Conservation (phyloP, 2,113 vertebrate genomes). For the Callorhinus ursinus region DNA sequence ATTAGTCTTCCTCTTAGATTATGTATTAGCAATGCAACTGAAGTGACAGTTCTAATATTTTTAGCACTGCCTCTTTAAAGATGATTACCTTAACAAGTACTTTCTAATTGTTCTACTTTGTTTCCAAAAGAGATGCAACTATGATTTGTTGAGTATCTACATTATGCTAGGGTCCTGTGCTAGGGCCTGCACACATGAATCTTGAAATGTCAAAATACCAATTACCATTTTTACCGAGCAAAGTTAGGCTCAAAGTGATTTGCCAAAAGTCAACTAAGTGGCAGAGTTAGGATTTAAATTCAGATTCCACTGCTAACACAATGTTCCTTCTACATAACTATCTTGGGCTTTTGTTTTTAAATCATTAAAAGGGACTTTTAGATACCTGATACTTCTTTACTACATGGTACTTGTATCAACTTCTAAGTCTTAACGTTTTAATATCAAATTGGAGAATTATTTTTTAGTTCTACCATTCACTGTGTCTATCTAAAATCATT, state of each 20-base stretch:
- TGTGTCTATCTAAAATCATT: background rate
- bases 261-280: background rate
- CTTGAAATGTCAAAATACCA: background rate
- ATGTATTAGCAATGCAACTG: background rate
- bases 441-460: background rate
- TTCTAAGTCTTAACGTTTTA: background rate
- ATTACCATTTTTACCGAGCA: background rate
- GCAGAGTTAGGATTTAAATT: background rate
- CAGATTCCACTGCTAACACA: background rate
- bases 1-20: background rate
- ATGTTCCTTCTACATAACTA: background rate
- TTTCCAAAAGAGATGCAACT: background rate
- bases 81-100: background rate
- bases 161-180: background rate
- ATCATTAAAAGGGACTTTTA: background rate
- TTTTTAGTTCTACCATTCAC: background rate
- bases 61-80: background rate
- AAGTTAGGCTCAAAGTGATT: background rate
- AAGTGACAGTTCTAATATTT: slow-evolving; percentile 12
- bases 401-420: background rate
- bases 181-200: background rate
- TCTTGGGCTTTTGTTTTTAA: background rate
- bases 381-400: background rate
- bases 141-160: background rate
- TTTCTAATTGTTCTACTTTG: background rate